Evolutionary conservation across 1,140 invertebrate species (phyloP).

Genomic region (Pseudomyrmex dendroicus): DNA sequence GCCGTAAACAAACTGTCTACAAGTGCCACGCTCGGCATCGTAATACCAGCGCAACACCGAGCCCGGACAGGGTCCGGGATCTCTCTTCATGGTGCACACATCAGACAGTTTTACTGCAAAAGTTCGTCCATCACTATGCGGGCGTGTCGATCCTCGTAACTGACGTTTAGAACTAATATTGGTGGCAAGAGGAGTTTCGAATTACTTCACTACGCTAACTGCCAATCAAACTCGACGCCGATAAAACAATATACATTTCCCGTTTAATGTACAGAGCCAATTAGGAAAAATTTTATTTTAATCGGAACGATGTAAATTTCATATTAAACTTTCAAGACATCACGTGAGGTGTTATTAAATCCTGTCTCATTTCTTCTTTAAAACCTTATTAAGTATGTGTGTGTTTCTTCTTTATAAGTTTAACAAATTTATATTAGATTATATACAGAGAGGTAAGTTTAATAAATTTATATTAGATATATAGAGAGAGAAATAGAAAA

Average conservation of each 20-base stretch:
- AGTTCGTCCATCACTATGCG: slow-evolving; percentile 58
- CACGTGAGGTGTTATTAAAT: background rate
- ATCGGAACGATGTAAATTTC: background rate
- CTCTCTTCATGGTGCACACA: slow-evolving; percentile 86
- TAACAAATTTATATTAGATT: no score
- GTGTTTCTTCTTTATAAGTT: no score
- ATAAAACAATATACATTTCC: background rate
- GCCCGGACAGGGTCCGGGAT: slow-evolving; percentile 86
- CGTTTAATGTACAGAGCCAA: background rate
- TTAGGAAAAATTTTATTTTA: background rate
- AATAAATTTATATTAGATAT: no score
- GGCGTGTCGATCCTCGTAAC: background rate
- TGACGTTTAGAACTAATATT: slow-evolving; percentile 35
- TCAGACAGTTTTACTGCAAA: slow-evolving; percentile 82
- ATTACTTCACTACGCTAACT: slow-evolving; percentile 2
- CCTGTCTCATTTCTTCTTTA: background rate
- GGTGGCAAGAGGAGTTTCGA: slow-evolving; percentile 12
- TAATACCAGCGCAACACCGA: slow-evolving; percentile 87
- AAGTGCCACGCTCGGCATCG: slow-evolving; percentile 85
- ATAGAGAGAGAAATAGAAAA: no score
- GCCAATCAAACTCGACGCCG: background rate
- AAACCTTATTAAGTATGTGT: background rate
- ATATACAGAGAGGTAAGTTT: no score
- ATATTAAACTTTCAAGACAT: no score
- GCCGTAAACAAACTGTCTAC: slow-evolving; percentile 87